Base-by-base conservation (phyloP, 2,113 vertebrate genomes). In the Trachemys scripta region DNA sequence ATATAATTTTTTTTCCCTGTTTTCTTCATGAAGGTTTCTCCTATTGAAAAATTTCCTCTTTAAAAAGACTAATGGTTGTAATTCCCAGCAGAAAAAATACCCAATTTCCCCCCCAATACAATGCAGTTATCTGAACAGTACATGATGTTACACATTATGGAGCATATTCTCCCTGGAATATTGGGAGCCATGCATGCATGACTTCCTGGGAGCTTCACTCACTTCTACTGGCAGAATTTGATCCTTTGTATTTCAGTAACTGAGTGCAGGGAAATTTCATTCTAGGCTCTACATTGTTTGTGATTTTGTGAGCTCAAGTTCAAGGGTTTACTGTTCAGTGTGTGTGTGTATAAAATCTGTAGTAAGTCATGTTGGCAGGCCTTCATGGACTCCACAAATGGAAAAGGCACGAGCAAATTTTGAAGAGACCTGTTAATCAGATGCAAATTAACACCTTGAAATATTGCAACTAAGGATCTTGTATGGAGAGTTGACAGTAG, bases 391-490 rank as follows among this genome's bases (percentile, higher is more conserved):
- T 29, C 54, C 14, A 0, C 76, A 8, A 3, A 38, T 3, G 50
- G 86, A n/a, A 69, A 87, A 50, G 7, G 35, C 38, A 27, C 0
- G 0, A 54, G 62, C 56, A 82, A 6, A 0, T 62, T 87, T 69
- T 16, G 86, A 80, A 87, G 86, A 69, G 69, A 8, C 0, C 0
- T 3, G n/a, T 85, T 80, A 6, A 38, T 35, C 47, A 50, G 69
- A 9, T 1, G 79, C 25, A 14, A 42, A 12, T 0, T 78, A 47
- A 78, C 75, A 42, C 75, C 75, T 27, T 78, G 75, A 27, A 51
- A 3, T 20, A 0, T 50, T 0, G 19, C n/a, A 13, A 35, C 1
- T 8, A 14, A n/a, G 47, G 24, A 2, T n/a, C 29, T 53, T 0
- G 0, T 38, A 38, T 9, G 20, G 4, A 14, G 42, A n/a, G n/a